Base-by-base conservation (phyloP, 2,113 vertebrate genomes). In the Sapajus apella region DNA sequence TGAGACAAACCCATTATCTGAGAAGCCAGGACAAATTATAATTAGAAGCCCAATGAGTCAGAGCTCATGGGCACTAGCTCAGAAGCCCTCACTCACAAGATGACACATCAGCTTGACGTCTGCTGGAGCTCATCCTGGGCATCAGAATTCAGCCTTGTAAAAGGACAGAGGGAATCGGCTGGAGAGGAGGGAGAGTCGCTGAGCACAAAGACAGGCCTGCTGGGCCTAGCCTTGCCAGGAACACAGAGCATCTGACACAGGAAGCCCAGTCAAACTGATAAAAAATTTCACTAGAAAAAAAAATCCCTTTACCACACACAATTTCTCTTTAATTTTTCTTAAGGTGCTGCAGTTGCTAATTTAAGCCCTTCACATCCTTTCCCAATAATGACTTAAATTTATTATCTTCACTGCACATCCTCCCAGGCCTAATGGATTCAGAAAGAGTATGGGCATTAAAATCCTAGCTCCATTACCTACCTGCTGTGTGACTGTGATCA, bases 271-370 rank as follows among this genome's bases (percentile, higher is more conserved):
- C 61, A 82, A 83, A 92, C n/a, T 66, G 82, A 61, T 72, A 56
- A 12, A 56, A 75, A 91, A 25, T 86, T 87, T 97, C 37, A 58
- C 64, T 92, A 98, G 72, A 50, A 61, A 88, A 94, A 47, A 93
- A 52, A 56, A 23, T 85, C 27, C 47, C 79, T 76, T 45, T 18
- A 52, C 83, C 61, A 17, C 75, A 96, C 66, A 80, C 14, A 40
- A 55, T 73, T 72, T 96, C 92, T 89, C 94, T 95, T 90, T 92
- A 56, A 92, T 77, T 97, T 81, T 73, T 94, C 86, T 96, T 75
- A 84, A 89, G 9, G 37, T 83, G 43, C 27, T 37, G 0, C n/a
- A 16, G 5, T 87, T 93, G 73, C 87, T 89, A 91, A 95, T 95
- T 96, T 90, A 86, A 94, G 68, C 25, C 55, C 55, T 84, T 91